Conservation (phyloP, 2,888 invertebrate genomes). For the Callyntrura guangdongensis region DNA sequence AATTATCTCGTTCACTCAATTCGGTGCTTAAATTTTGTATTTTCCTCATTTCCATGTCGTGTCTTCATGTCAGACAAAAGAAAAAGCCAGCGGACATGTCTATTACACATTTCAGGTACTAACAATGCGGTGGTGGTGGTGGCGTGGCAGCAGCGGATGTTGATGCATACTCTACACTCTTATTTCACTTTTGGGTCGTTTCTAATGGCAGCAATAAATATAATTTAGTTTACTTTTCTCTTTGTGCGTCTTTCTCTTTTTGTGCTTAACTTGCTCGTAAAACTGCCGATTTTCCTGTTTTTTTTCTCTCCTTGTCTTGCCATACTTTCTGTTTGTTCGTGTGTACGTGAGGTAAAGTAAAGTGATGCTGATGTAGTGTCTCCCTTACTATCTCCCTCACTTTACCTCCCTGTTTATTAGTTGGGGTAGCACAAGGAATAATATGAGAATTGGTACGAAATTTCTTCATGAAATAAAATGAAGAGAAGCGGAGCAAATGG, state of each 20-base stretch:
- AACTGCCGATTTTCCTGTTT: conserved; percentile 4
- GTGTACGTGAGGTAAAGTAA: conserved; percentile 17
- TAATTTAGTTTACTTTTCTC: conserved; percentile 39
- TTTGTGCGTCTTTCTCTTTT: neutral
- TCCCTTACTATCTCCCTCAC: neutral
- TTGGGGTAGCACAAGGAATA: conserved; percentile 1
- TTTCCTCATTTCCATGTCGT: conserved; percentile 10
- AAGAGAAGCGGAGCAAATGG: conserved; percentile 26
- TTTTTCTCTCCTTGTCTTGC: neutral
- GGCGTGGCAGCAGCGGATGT: neutral
- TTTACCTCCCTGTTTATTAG: neutral
- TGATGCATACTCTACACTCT: neutral
- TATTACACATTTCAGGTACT: conserved; percentile 36
- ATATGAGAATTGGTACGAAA: conserved; percentile 29
- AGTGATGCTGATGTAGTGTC: conserved; percentile 6
- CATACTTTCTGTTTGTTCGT: neutral
- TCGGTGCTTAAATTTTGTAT: conserved; percentile 22
- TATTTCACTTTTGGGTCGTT: conserved; percentile 24
- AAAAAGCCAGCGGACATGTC: conserved; percentile 1
- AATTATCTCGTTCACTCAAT: too few species aligned
- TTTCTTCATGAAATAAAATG: conserved; percentile 34
- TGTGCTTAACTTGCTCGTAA: neutral
- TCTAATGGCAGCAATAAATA: conserved; percentile 52
- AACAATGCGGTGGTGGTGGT: too few species aligned
- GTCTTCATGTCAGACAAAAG: conserved; percentile 13